Evolutionary conservation across 2,888 invertebrate genomes (phyloP), one percentile per base, ranked within the genome.

Genomic region (Drosophila mettleri): DNA sequence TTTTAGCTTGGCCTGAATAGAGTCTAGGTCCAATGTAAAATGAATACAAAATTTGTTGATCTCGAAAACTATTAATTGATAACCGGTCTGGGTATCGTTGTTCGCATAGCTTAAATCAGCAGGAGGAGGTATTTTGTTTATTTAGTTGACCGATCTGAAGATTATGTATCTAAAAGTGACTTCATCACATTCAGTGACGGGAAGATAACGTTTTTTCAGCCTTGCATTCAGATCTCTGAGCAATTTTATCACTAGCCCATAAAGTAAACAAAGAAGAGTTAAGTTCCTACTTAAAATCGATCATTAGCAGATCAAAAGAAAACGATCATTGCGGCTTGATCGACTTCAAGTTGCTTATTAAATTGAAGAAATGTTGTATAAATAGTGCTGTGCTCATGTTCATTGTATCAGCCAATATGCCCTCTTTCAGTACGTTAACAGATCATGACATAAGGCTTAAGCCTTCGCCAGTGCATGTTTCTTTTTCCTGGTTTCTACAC

Each of bases 401-500:
- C 1, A 1, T 12, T 39, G 20, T 24, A 2, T 1, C 10, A 10
- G 0, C 27, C n/a, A 33, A 33, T 49, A 33, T 49, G 9, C 48
- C 22, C 33, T 10, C n/a, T 6, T 22, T 22, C 2, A 1, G 9
- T 33, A n/a, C 9, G 2, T 49, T 10, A 45, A 33, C 22, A 33
- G 48, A 9, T 20, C n/a, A 27, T 16, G 16, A 29, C 10, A n/a
- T 41, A 20, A 29, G 10, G 34, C 16, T 34, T 24, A 48, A 33
- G 3, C 9, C 20, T 33, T 33, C 31, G 9, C 4, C 48, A 33
- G 46, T 2, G 24, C 12, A 20, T 12, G 24, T 24, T 43, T 43
- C 16, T 27, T 31, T 24, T 63, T 62, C 52, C 63, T 43, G 34
- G 27, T 48, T 57, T 57, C 10, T 7, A 29, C 20, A 36, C 18